phyloP scores from a whole-genome alignment of 2,888 invertebrate genomes.

The Beris chalybata region DNA sequence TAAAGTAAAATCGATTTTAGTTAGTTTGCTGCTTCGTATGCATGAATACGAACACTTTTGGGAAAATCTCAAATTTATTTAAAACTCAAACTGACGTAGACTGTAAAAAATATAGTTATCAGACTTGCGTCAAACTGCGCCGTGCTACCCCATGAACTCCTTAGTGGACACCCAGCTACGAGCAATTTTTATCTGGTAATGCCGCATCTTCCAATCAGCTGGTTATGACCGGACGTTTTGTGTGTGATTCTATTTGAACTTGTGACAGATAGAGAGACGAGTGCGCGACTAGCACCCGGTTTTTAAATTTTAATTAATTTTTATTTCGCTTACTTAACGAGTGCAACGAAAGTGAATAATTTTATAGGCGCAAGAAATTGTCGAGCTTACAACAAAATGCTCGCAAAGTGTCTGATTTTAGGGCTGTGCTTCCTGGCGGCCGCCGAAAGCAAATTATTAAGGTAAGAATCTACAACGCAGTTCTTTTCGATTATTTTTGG shows the following conservation, averaged over 20 bases:
- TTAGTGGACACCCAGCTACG: too few species aligned
- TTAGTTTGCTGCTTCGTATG: too few species aligned
- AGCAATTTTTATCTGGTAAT: neutral
- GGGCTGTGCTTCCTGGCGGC: slow-evolving; percentile 2
- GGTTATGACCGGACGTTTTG: slow-evolving; percentile 14
- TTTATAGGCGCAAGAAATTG: neutral
- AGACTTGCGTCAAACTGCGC: too few species aligned
- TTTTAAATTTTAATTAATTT: slow-evolving; percentile 2
- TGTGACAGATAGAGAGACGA: neutral
- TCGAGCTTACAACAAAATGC: neutral
- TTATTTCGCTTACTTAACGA: neutral
- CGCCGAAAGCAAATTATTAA: neutral
- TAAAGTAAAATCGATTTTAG: too few species aligned
- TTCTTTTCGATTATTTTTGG: neutral
- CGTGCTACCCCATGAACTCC: too few species aligned
- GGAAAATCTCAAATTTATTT: too few species aligned
- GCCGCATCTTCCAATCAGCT: slow-evolving; percentile 1
- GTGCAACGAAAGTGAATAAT: neutral
- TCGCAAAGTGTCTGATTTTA: neutral
- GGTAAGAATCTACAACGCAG: slow-evolving; percentile 15
- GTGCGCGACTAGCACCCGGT: neutral
- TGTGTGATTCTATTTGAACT: neutral
- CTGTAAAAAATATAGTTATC: too few species aligned
- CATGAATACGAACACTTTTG: too few species aligned
- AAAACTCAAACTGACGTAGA: too few species aligned